phyloP scores from a whole-genome alignment of 2,888 invertebrate genomes.

The Ceratothoa steindachneri region DNA sequence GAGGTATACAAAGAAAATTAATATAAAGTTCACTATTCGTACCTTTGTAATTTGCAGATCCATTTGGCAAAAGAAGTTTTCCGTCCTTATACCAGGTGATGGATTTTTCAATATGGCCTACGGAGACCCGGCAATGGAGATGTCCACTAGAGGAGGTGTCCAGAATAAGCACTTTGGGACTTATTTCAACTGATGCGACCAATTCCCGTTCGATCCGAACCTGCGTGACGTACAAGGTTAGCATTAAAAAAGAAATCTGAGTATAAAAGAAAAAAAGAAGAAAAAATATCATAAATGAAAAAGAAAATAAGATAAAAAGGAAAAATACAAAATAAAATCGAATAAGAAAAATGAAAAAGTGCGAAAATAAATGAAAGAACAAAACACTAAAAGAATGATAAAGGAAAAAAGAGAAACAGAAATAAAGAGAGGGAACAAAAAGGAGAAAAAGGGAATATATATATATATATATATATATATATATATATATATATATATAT shows the following conservation, averaged over 20 bases:
- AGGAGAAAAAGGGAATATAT: neutral
- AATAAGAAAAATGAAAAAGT: constrained; percentile 5
- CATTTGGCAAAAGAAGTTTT: neutral
- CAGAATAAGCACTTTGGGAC: neutral
- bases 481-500: too few relatives aligned
- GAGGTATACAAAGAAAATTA: too few relatives aligned
- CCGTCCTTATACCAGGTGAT: constrained; percentile 1
- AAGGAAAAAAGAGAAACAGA: neutral
- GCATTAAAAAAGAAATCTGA: too few relatives aligned
- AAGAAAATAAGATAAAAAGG: neutral
- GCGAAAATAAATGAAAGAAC: too few relatives aligned
- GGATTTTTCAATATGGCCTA: neutral
- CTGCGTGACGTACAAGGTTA: too few relatives aligned
- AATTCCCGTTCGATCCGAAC: neutral
- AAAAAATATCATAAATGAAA: neutral
- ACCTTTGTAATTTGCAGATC: neutral
- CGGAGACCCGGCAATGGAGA: neutral
- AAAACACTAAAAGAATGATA: neutral
- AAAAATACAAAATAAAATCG: neutral
- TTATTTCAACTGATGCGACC: neutral
- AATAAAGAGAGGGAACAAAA: neutral
- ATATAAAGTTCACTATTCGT: too few relatives aligned
- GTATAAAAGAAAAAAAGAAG: neutral
- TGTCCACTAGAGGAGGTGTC: neutral
- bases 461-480: too few relatives aligned